Conservation (phyloP, 2,888 invertebrate genomes). For the Drosophila ustulata region DNA sequence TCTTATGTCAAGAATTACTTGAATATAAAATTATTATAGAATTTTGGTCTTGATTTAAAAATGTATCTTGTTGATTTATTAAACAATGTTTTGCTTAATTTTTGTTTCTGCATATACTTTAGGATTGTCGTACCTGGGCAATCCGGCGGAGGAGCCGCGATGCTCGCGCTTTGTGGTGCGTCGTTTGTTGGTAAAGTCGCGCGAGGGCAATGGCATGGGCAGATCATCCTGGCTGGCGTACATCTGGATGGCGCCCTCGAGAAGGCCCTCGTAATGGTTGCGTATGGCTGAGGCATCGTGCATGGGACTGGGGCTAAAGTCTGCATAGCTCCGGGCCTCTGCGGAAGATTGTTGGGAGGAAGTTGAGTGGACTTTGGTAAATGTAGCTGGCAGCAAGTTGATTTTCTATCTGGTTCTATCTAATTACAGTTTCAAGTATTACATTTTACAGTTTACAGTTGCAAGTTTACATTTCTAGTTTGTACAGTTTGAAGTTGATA, state of each 20-base stretch:
- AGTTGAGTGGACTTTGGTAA: constrained; percentile 54
- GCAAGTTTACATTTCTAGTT: constrained; percentile 11
- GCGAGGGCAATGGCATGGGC: constrained; percentile 82
- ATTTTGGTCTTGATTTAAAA: too few species aligned
- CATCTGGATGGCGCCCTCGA: constrained; percentile 85
- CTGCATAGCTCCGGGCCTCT: constrained; percentile 67
- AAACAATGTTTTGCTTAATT: too few species aligned
- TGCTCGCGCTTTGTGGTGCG: constrained; percentile 80
- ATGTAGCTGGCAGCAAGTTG: constrained; percentile 47
- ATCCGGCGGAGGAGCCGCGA: constrained; percentile 84
- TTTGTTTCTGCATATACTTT: too few species aligned
- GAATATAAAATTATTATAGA: too few species aligned
- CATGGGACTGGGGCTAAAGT: constrained; percentile 80
- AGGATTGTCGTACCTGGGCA: constrained; percentile 70
- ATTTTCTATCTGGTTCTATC: constrained; percentile 39
- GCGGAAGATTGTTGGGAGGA: constrained; percentile 74
- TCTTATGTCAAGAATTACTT: too few species aligned
- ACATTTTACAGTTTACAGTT: background rate
- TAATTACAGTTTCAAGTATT: constrained; percentile 19
- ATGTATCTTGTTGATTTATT: too few species aligned
- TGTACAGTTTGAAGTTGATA: background rate
- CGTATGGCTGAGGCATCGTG: constrained; percentile 84
- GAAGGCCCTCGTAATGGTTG: constrained; percentile 84
- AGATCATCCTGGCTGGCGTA: constrained; percentile 84
- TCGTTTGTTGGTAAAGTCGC: constrained; percentile 80